Evolutionary conservation across 2,888 invertebrate genomes (phyloP).

Genomic region (Dorcus parallelipipedus): DNA sequence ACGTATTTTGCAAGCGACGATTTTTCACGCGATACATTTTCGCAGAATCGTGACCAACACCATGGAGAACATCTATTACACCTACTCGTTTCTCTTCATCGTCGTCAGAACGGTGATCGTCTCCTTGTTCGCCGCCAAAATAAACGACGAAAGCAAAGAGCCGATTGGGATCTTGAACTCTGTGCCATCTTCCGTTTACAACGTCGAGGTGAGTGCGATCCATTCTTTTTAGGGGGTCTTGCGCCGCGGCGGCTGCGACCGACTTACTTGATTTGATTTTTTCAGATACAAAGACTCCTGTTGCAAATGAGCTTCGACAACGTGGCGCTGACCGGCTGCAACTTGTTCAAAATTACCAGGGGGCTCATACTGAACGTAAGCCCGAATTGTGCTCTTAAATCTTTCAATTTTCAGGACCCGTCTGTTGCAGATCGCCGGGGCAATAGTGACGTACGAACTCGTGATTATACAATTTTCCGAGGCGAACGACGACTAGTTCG

Average conservation of each 20-base stretch:
- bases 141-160: constrained; percentile 40
- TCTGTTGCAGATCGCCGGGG: constrained; percentile 38
- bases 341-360: constrained; percentile 34
- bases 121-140: constrained; percentile 38
- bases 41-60: constrained; percentile 16
- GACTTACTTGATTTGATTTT: constrained; percentile 7
- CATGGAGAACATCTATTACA: constrained; percentile 34
- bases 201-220: constrained; percentile 32
- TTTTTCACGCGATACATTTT: background rate
- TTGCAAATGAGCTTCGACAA: constrained; percentile 41
- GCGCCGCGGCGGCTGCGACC: background rate
- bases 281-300: constrained; percentile 40
- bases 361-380: too few relatives aligned
- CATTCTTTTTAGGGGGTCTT: too few relatives aligned
- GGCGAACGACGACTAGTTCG: too few relatives aligned
- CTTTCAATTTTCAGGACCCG: background rate
- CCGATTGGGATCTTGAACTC: constrained; percentile 55
- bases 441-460: constrained; percentile 42
- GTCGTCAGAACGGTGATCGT: constrained; percentile 36
- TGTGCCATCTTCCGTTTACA: constrained; percentile 61
- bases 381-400: constrained; percentile 21
- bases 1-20: background rate
- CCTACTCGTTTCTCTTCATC: constrained; percentile 42
- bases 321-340: constrained; percentile 42
- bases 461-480: constrained; percentile 36